Percentiles rank a stretch among this genome's conserved stretches.
phyloP scores from a whole-genome alignment of 2,113 vertebrate species.

The Psephotus haematonotus region DNA sequence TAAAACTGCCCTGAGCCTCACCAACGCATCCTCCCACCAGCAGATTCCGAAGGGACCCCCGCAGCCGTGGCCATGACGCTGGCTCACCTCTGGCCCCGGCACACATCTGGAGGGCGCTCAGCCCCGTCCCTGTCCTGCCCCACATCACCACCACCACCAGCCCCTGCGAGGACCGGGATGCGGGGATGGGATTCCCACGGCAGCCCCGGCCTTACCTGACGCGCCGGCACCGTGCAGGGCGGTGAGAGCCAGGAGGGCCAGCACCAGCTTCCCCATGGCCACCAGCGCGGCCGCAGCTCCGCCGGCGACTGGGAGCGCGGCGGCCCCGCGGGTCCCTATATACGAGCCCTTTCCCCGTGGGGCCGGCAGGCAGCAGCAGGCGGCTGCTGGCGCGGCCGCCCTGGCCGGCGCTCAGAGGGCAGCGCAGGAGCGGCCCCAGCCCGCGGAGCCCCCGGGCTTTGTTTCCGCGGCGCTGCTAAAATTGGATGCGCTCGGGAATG shows the following conservation, averaged over 20 bases:
- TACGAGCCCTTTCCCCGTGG: conserved; percentile 4
- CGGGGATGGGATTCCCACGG: accelerated
- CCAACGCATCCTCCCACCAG: accelerated
- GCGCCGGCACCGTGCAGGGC: not conserved
- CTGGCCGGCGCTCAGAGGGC: not conserved
- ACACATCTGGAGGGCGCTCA: not conserved
- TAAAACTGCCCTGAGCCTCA: not conserved
- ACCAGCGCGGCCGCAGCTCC: not conserved
- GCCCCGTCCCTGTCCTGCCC: not conserved
- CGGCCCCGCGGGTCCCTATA: not conserved
- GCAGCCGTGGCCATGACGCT: accelerated
- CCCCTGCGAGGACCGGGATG: not conserved
- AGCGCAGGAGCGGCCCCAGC: not conserved
- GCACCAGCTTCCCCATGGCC: not conserved
- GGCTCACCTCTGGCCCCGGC: not conserved
- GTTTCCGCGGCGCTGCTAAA: conserved; percentile 42
- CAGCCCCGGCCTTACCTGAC: not conserved
- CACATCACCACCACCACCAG: accelerated
- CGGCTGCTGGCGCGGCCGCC: not conserved
- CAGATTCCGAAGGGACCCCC: not conserved
- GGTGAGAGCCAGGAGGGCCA: not conserved
- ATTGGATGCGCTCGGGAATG: conserved; percentile 18
- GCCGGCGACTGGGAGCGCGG: not conserved
- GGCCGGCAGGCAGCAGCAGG: not conserved
- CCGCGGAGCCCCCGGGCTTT: not conserved